Conservation (phyloP, 2,888 invertebrate genomes). For the Cinara cedri region DNA sequence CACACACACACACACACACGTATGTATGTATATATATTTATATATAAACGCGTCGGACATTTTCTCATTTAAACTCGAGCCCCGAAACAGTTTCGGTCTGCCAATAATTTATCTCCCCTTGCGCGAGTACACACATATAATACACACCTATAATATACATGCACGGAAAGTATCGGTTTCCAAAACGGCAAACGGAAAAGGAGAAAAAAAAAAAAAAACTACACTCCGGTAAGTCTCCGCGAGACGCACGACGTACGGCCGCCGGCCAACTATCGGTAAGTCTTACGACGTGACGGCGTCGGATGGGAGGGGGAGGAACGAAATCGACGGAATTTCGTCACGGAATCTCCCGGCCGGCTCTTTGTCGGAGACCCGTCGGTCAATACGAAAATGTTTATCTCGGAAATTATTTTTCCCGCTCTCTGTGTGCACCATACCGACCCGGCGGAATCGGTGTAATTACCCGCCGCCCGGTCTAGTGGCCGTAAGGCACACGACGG, state of each 20-base stretch:
- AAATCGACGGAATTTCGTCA: slow-evolving; percentile 39
- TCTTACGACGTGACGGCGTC: background rate
- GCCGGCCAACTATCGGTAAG: background rate
- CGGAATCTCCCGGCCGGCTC: slow-evolving; percentile 32
- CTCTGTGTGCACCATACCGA: slow-evolving; percentile 12
- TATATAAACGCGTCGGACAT: background rate
- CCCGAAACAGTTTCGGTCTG: no score
- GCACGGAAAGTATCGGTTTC: background rate
- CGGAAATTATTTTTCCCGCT: slow-evolving; percentile 15
- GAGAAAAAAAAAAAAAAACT: background rate
- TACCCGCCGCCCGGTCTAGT: slow-evolving; percentile 23
- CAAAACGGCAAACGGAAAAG: background rate
- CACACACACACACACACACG: no score
- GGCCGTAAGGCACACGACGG: slow-evolving; percentile 33
- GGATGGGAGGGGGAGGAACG: background rate
- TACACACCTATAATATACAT: background rate
- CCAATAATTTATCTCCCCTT: no score
- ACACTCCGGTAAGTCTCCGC: no score
- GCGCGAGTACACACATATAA: no score
- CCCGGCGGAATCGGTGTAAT: slow-evolving; percentile 37
- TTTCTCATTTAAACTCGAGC: background rate
- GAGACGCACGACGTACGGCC: background rate
- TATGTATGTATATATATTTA: no score
- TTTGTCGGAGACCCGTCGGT: slow-evolving; percentile 27
- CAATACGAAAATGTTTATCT: slow-evolving; percentile 43